Base-by-base conservation (phyloP, 2,797 vertebrate genomes). In the Chromobotia macracanthus region DNA sequence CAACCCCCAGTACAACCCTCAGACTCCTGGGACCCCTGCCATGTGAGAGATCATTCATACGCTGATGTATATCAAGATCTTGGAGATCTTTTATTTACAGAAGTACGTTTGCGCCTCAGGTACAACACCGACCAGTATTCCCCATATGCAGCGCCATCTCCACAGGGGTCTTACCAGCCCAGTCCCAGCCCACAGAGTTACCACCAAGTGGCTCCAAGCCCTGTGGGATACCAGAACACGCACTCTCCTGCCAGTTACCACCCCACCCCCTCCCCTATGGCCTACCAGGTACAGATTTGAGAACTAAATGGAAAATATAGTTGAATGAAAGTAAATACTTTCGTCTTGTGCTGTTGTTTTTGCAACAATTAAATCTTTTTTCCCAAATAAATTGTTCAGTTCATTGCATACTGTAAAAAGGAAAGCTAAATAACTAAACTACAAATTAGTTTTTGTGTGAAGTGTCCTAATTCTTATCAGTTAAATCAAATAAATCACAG, bases 91-190 rank as follows among this genome's bases (percentile, higher is more conserved):
- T 25, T 19, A 60, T 21, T 69, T 13, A 23, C 38, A 7, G 53
- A 23, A 51, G 19, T 74, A 13, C 72, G 16, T 18, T 65, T 74
- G 16, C 46, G 53, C 25, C 83, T 0, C 82, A 98, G 97, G 97
- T 98, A 98, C 80, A 98, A 97, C 90, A 97, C 97, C 0, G 97
- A 98, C 88, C 97, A 98, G 92, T 98, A 96, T 77, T 98, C 97
- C 0, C 97, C 97, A 0, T 98, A 98, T 0, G 94, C 96, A 0
- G 96, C 96, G 1, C 96, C 96, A 0, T 98, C 97, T 2, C 97
- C 97, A 0, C 97, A 98, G 86, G 97, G 97, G 73, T 98, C 97
- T 18, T 98, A 98, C 89, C 97, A 98, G 88, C 97, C 97, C 77
- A 98, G 96, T 58, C 97, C 97, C 61, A 96, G 95, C 60, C 97